Conservation (phyloP, 2,888 invertebrate species). For the Parascotia fuliginaria region DNA sequence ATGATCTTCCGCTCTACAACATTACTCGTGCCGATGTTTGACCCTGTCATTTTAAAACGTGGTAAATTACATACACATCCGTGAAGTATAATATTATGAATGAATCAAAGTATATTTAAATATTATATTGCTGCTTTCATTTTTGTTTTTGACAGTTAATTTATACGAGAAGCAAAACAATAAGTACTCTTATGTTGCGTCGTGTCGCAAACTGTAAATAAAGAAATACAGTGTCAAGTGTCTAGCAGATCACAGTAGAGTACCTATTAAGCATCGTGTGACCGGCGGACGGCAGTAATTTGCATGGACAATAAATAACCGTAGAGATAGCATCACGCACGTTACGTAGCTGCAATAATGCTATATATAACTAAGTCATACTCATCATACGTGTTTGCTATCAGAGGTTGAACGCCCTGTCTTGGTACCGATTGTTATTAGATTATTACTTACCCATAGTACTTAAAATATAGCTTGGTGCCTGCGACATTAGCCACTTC, state of each 20-base stretch:
- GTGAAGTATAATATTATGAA: neutral
- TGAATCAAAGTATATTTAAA: neutral
- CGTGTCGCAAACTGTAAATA: no score
- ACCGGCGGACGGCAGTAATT: slow-evolving; percentile 64
- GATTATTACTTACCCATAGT: slow-evolving; percentile 13
- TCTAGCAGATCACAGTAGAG: slow-evolving; percentile 14
- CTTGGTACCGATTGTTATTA: slow-evolving; percentile 66
- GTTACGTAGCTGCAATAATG: slow-evolving; percentile 53
- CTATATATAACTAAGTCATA: slow-evolving; percentile 48
- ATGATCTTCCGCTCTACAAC: slow-evolving; percentile 71
- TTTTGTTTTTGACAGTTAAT: neutral
- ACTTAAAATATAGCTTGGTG: neutral
- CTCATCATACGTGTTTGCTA: slow-evolving; percentile 61
- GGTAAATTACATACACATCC: slow-evolving; percentile 7
- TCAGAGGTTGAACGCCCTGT: slow-evolving; percentile 80
- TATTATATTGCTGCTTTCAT: neutral
- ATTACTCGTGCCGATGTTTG: slow-evolving; percentile 38
- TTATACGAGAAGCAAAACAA: neutral
- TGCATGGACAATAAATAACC: slow-evolving; percentile 77
- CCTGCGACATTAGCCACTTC: no score
- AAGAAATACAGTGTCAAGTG: slow-evolving; percentile 6
- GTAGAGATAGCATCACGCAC: slow-evolving; percentile 66
- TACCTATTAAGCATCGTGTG: slow-evolving; percentile 44
- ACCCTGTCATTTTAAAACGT: slow-evolving; percentile 23
- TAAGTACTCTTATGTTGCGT: no score